Base-by-base conservation (phyloP, 2,888 invertebrate species). In the Dasysyrphus tricinctus region DNA sequence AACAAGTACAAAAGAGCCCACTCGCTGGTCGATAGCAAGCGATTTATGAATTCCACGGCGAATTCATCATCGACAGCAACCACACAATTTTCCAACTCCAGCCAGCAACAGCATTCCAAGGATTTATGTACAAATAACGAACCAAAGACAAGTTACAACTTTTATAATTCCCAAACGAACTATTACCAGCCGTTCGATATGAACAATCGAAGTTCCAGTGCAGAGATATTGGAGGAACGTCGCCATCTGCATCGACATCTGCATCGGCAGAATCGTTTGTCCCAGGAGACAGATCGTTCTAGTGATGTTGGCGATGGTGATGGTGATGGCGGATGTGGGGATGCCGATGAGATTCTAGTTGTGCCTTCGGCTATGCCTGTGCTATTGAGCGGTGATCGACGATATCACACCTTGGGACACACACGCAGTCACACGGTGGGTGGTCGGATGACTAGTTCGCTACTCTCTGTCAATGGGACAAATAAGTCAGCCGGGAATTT, bases 381-480 rank as follows among this genome's bases (percentile, higher is more conserved):
- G 88, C 77, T 92, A 61, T 92, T 91, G 56, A 90, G 89, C 70
- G 90, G 90, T 12, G 92, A 92, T 85, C 89, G 92, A 37, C 90
- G 92, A 24, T 92, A 92, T 80, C 92, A 92, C 80, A 92, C 92
- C 0, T 84, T 92, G 76, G 92, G 92, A 14, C 92, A 92, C 80
- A 91, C 92, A 91, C 89, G 92, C 32, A 91, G 92, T 32, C 91
- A 92, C 88, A 92, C 92, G 87, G 88, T 91, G 90, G 92, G 91
- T 39, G 89, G 90, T 3, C 91, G 91, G 0, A 80, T 92, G 81
- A 91, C 92, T 69, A 89, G 90, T 47, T 89, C 90, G 2, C 86
- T 91, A 88, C 89, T 90, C 9, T 92, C 84, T 42, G 69, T 84
- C 19, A 80, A 80, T 67, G 84, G 78, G 29, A 78, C 67, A 61